Percentiles rank a stretch among this genome's conserved stretches.
Conservation (phyloP, 2,888 invertebrate genomes). For the Perdita meconis region DNA sequence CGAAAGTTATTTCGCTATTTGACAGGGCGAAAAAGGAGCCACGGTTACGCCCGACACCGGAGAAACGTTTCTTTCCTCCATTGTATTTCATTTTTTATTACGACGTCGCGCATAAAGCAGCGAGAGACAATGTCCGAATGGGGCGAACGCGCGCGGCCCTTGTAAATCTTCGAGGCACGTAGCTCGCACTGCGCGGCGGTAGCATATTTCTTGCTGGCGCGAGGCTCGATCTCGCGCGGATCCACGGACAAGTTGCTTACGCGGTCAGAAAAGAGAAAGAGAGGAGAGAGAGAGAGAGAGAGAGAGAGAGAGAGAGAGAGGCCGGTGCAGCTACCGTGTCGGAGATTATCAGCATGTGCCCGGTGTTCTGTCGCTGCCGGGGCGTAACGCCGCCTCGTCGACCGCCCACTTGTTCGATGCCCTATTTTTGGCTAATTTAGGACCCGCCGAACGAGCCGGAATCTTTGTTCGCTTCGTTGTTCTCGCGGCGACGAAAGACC, state of each 20-base stretch:
- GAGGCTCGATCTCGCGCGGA: constrained; percentile 42
- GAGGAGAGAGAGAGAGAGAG: too few relatives aligned
- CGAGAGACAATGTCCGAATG: constrained; percentile 44
- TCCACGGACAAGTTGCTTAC: constrained; percentile 40
- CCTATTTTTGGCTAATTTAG: constrained; percentile 68
- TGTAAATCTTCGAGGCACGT: constrained; percentile 55
- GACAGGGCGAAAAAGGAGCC: background rate
- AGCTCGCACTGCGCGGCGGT: constrained; percentile 32
- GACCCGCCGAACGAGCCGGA: constrained; percentile 28
- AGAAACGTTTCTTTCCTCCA: constrained; percentile 26
- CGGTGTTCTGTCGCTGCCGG: constrained; percentile 60
- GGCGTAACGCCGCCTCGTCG: constrained; percentile 59
- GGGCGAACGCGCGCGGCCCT: constrained; percentile 12
- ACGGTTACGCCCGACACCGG: background rate
- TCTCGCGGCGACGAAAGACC: too few relatives aligned
- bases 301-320: constrained; percentile 16
- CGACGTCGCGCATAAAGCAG: constrained; percentile 34
- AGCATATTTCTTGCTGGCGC: constrained; percentile 49
- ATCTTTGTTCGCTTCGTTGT: background rate
- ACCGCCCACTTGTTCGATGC: constrained; percentile 52
- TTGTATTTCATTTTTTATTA: constrained; percentile 49
- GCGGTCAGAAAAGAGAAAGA: constrained; percentile 33
- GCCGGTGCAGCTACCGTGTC: constrained; percentile 58
- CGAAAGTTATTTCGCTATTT: background rate
- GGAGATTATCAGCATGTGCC: constrained; percentile 59